A percentile compares a stretch with the other conserved stretches of the same genome.
Conservation (phyloP, 2,888 invertebrate genomes). For the Emmelina monodactyla region DNA sequence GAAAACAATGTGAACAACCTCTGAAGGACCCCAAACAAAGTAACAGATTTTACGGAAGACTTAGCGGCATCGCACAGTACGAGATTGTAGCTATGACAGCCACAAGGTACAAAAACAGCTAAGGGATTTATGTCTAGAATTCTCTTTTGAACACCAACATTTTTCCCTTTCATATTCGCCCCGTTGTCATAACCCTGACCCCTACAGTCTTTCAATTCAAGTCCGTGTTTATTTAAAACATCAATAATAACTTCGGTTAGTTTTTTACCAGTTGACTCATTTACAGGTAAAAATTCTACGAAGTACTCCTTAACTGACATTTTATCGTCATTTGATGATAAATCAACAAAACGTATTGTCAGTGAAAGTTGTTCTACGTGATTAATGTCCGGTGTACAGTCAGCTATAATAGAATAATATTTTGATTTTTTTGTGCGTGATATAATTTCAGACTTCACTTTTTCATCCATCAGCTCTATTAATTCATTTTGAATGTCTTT, state of each 20-base stretch:
- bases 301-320: slow-evolving; percentile 15
- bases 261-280: slow-evolving; percentile 15
- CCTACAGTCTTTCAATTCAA: slow-evolving; percentile 21
- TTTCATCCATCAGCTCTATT: slow-evolving; percentile 21
- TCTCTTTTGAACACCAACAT: slow-evolving; percentile 25
- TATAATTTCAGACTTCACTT: slow-evolving; percentile 21
- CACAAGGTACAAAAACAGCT: slow-evolving; percentile 16
- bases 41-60: slow-evolving; percentile 20
- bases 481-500: slow-evolving; percentile 26
- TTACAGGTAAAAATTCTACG: slow-evolving; percentile 12
- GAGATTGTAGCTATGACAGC: slow-evolving; percentile 17
- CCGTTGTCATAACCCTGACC: slow-evolving; percentile 30
- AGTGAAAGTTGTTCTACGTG: slow-evolving; percentile 14
- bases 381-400: slow-evolving; percentile 17
- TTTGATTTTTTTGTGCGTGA: slow-evolving; percentile 10
- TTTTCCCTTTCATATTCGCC: slow-evolving; percentile 26
- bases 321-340: slow-evolving; percentile 13
- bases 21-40: slow-evolving; percentile 25
- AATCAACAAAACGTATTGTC: slow-evolving; percentile 12
- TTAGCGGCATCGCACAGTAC: slow-evolving; percentile 15
- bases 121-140: slow-evolving; percentile 20
- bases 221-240: slow-evolving; percentile 20
- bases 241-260: slow-evolving; percentile 19
- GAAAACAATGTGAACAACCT: slow-evolving; percentile 18
- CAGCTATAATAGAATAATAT: neutral